Base-by-base conservation (phyloP, 2,888 invertebrate genomes). In the Acanthoscelides obtectus region DNA sequence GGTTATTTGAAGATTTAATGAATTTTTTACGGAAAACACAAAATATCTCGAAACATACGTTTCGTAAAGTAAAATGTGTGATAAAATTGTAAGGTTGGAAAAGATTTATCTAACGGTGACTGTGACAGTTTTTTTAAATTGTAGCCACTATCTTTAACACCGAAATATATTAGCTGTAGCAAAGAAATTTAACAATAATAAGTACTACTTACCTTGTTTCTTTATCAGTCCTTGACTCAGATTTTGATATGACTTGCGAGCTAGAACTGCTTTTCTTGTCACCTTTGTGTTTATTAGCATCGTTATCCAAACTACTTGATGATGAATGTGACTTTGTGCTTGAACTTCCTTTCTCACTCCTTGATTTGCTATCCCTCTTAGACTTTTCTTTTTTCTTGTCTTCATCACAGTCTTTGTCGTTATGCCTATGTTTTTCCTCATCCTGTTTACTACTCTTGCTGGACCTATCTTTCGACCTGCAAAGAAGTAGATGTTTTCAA, bases 191-290 rank as follows among this genome's bases (percentile, higher is more conserved):
- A n/a, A n/a, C n/a, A n/a, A n/a, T n/a, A n/a, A n/a, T n/a, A n/a
- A n/a, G 17, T 45, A 45, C 17, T 12, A 45, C 45, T 17, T 45
- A 45, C 45, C 45, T 45, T 45, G 45, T 45, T 12, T 45, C 45
- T 45, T 45, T 45, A 12, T 45, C 45, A 45, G 45, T 45, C 45
- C 17, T 45, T 17, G 6, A 17, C n/a, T 70, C 67, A 20, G 70
- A 22, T 22, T 20, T 70, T 64, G 70, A 70, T 22, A 25, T 27
- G 19, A 63, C 22, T 65, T 71, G 67, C n/a, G 67, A 67, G 67
- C 68, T 72, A 67, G 71, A 68, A 67, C 70, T 71, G 64, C 22
- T 27, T 22, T 71, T 20, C 20, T 70, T 72, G 20, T 71, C 70
- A 69, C 66, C 25, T 63, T 70, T 71, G 21, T 71, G 67, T 70